Conservation (phyloP, 2,113 vertebrate genomes). For the Eclectus roratus region DNA sequence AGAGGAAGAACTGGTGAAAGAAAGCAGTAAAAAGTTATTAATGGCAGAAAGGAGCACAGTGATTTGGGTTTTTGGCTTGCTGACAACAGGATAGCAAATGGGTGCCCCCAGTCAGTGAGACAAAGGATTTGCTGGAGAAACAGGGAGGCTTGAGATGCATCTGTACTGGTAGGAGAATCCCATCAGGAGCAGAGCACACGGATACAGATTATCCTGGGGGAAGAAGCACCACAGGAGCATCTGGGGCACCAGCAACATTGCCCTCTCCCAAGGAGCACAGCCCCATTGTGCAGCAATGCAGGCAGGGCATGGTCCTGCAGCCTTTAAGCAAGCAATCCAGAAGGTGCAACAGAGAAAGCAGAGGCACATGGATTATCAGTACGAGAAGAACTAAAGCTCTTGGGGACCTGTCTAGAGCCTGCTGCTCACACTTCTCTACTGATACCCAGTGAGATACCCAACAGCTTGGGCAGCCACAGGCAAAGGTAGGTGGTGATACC, state of each 20-base stretch:
- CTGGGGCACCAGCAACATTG: background rate
- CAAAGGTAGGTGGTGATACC: background rate
- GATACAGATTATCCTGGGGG: background rate
- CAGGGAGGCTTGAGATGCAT: fast-evolving
- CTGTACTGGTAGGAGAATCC: background rate
- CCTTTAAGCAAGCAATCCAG: background rate
- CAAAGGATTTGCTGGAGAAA: background rate
- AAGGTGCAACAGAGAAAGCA: background rate
- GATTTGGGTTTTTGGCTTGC: background rate
- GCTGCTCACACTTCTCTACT: background rate
- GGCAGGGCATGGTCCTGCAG: background rate
- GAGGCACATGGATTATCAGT: background rate
- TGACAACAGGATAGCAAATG: background rate
- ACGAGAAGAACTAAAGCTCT: background rate
- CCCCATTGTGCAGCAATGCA: background rate
- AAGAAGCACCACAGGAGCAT: background rate
- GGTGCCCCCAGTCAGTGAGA: background rate
- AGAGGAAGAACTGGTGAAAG: background rate
- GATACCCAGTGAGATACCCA: background rate
- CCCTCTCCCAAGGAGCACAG: background rate
- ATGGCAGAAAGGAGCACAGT: background rate
- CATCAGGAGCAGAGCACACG: background rate
- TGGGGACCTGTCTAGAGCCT: background rate
- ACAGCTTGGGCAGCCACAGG: background rate
- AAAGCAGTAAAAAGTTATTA: background rate